A percentile compares a stretch with the other conserved stretches of the same genome.
Conservation (phyloP, 1,140 invertebrate species). For the Eumeta japonica region DNA sequence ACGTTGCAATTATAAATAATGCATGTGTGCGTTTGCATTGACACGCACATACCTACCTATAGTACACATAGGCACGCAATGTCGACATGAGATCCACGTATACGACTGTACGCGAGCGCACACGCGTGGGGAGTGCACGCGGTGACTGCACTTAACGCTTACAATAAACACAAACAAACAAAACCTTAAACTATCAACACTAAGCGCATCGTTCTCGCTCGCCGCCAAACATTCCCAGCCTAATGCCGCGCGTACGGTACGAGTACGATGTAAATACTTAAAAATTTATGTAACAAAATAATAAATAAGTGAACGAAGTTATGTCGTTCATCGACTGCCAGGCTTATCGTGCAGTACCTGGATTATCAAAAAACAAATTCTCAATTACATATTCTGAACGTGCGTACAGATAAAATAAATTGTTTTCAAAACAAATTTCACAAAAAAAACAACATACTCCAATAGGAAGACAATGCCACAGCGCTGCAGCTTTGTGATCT, state of each 20-base stretch:
- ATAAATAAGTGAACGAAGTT: too few relatives aligned
- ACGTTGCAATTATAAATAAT: constrained; percentile 56
- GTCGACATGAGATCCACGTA: constrained; percentile 6
- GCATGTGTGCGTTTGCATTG: constrained; percentile 52
- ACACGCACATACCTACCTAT: constrained; percentile 53
- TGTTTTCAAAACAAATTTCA: too few relatives aligned
- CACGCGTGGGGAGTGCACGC: constrained; percentile 44
- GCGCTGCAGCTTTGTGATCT: too few relatives aligned
- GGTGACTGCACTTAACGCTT: constrained; percentile 55
- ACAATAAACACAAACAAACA: constrained; percentile 57
- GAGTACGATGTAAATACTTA: constrained; percentile 12
- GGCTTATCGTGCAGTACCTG: too few relatives aligned
- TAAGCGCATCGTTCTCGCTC: constrained; percentile 21
- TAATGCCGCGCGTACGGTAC: background rate
- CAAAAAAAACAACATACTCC: too few relatives aligned
- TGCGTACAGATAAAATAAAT: too few relatives aligned
- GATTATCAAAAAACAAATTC: too few relatives aligned
- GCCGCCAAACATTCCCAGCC: background rate
- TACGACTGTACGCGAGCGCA: constrained; percentile 26
- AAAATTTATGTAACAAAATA: constrained; percentile 6
- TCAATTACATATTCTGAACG: too few relatives aligned
- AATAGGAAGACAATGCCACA: too few relatives aligned
- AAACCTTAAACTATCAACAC: constrained; percentile 38
- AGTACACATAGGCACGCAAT: background rate
- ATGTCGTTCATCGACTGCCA: too few relatives aligned